Conservation (phyloP, 2,888 invertebrate genomes). For the Subacronicta megacephala region DNA sequence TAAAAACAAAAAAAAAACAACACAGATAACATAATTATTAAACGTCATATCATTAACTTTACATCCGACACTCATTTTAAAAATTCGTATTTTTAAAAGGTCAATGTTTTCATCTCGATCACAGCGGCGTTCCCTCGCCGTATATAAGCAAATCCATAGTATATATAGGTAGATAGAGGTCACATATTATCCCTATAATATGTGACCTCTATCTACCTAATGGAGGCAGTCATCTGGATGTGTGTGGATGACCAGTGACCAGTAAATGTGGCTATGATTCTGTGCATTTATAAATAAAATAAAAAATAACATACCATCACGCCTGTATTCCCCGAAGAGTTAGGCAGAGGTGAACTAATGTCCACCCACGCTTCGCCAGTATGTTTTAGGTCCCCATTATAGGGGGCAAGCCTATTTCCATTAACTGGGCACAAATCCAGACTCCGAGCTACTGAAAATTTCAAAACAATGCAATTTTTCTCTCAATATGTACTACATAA, state of each 20-base stretch:
- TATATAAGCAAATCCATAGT: conserved; percentile 9
- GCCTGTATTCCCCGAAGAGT: too few species aligned
- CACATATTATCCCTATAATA: conserved; percentile 32
- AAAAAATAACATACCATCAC: too few species aligned
- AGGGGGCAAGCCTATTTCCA: too few species aligned
- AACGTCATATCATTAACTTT: conserved; percentile 17
- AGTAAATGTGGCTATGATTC: conserved; percentile 27
- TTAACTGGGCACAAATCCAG: too few species aligned
- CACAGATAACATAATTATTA: conserved; percentile 23
- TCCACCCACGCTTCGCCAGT: too few species aligned
- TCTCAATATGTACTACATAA: too few species aligned
- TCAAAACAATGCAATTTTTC: too few species aligned
- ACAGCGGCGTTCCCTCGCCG: conserved; percentile 3
- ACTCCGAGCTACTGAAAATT: too few species aligned
- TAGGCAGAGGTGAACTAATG: too few species aligned
- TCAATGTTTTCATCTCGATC: conserved; percentile 18
- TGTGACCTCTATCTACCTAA: too few species aligned
- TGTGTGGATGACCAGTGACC: conserved; percentile 38
- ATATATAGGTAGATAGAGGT: conserved; percentile 17
- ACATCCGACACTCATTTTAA: conserved; percentile 4
- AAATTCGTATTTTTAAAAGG: conserved; percentile 33
- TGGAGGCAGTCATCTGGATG: conserved; percentile 27
- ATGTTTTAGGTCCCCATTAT: too few species aligned
- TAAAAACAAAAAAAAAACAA: background rate
- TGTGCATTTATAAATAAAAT: too few species aligned